phyloP scores from a whole-genome alignment of 2,797 vertebrate genomes.

The Arrhamphus sclerolepis region DNA sequence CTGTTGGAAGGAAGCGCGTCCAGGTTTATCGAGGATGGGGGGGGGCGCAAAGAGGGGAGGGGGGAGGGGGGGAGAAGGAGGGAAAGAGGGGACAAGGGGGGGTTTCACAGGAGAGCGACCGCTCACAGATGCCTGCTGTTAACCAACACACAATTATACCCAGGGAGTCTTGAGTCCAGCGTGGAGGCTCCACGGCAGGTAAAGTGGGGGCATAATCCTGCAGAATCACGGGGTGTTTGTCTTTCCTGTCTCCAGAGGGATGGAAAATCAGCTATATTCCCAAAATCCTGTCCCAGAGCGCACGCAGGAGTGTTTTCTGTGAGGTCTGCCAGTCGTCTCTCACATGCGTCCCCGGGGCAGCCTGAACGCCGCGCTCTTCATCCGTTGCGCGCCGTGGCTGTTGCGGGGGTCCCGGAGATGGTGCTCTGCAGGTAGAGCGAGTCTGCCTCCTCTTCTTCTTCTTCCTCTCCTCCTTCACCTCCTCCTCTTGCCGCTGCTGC shows the following conservation, averaged over 20 bases:
- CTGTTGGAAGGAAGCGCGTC: slow-evolving; percentile 42
- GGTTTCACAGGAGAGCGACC: slow-evolving; percentile 8
- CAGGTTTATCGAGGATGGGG: slow-evolving; percentile 17
- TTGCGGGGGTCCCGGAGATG: slow-evolving; percentile 57
- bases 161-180: slow-evolving; percentile 64
- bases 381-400: slow-evolving; percentile 66
- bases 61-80: background rate
- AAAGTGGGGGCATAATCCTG: slow-evolving; percentile 60
- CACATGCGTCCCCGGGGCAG: slow-evolving; percentile 61
- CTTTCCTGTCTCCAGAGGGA: slow-evolving; percentile 46
- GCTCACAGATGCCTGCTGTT: slow-evolving; percentile 48
- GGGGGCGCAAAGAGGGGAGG: background rate
- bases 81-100: background rate
- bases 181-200: slow-evolving; percentile 59
- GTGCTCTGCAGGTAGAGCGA: slow-evolving; percentile 63
- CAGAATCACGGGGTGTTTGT: slow-evolving; percentile 11
- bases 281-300: slow-evolving; percentile 43
- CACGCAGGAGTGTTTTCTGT: slow-evolving; percentile 22
- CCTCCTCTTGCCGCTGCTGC: slow-evolving; percentile 32
- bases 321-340: slow-evolving; percentile 41
- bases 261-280: slow-evolving; percentile 48
- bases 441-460: slow-evolving; percentile 49
- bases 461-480: slow-evolving; percentile 39
- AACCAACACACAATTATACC: slow-evolving; percentile 59
- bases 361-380: slow-evolving; percentile 60